Conservation (phyloP, 2,797 vertebrate genomes). For the Agapornis canus region DNA sequence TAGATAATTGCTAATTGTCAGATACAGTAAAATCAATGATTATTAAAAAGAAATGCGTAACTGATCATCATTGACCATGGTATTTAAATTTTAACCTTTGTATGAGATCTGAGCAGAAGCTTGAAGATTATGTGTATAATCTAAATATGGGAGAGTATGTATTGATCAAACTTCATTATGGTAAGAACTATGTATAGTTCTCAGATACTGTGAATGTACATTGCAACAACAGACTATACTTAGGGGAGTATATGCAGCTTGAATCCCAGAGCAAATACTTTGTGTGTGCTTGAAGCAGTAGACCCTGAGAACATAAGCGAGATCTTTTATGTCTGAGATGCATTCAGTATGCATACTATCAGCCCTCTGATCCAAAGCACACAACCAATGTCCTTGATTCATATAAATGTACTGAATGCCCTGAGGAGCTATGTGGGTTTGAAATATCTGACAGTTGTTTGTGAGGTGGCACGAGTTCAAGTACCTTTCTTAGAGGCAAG, state of each 20-base stretch:
- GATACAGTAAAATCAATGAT: neutral
- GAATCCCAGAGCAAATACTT: constrained; percentile 48
- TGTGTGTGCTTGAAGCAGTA: constrained; percentile 49
- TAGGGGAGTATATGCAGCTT: neutral
- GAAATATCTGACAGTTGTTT: constrained; percentile 65
- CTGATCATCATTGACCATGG: neutral
- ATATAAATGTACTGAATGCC: constrained; percentile 55
- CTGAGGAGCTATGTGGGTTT: constrained; percentile 55
- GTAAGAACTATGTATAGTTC: neutral
- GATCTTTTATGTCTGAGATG: constrained; percentile 57
- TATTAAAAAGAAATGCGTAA: neutral
- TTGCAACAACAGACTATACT: neutral
- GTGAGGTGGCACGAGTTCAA: constrained; percentile 43
- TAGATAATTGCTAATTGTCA: constrained; percentile 22
- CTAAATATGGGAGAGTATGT: neutral
- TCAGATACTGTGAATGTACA: neutral
- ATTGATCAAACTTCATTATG: neutral
- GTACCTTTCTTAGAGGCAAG: constrained; percentile 34
- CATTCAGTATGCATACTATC: constrained; percentile 66
- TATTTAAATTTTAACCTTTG: neutral
- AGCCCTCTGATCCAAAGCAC: constrained; percentile 62
- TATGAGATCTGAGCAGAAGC: neutral
- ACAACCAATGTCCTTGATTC: constrained; percentile 69
- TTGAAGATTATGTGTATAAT: neutral
- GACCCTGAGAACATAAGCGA: constrained; percentile 43